phyloP scores from a whole-genome alignment of 2,797 vertebrate species.

The Molossus molossus region DNA sequence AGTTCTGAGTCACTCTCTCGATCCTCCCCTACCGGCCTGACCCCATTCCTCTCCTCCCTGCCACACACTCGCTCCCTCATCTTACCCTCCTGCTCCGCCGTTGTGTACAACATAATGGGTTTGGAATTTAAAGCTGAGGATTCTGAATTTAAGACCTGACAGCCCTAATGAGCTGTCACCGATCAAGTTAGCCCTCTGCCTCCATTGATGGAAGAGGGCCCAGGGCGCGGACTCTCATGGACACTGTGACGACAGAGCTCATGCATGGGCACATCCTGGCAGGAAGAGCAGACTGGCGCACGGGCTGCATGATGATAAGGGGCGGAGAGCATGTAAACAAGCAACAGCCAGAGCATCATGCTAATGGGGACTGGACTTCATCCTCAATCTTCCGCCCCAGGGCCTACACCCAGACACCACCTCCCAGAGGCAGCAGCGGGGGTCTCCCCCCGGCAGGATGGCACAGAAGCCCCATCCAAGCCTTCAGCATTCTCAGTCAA shows the following conservation, averaged over 20 bases:
- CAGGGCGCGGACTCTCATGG: not conserved
- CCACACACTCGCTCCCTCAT: not conserved
- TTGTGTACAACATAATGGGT: not conserved
- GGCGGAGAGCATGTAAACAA: not conserved
- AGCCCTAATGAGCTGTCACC: not conserved
- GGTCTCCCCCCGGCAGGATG: not conserved
- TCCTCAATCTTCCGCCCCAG: not conserved
- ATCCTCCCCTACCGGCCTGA: not conserved
- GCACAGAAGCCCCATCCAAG: not conserved
- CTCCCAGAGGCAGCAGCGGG: not conserved
- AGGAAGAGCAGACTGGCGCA: not conserved
- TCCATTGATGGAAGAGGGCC: not conserved
- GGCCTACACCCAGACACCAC: not conserved
- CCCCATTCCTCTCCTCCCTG: not conserved
- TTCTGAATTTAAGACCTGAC: slow-evolving; percentile 9
- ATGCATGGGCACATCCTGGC: fast-evolving
- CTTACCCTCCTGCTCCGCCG: not conserved
- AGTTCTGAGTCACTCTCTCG: not conserved
- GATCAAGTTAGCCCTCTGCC: not conserved
- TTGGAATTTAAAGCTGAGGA: not conserved
- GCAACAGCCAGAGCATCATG: not conserved
- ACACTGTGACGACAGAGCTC: not conserved
- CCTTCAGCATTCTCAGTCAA: not conserved
- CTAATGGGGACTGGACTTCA: not conserved
- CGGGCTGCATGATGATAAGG: not conserved